Percentiles rank a stretch among this genome's conserved stretches.
Conservation (phyloP, 2,888 invertebrate species). For the Tachystola acroxantha region DNA sequence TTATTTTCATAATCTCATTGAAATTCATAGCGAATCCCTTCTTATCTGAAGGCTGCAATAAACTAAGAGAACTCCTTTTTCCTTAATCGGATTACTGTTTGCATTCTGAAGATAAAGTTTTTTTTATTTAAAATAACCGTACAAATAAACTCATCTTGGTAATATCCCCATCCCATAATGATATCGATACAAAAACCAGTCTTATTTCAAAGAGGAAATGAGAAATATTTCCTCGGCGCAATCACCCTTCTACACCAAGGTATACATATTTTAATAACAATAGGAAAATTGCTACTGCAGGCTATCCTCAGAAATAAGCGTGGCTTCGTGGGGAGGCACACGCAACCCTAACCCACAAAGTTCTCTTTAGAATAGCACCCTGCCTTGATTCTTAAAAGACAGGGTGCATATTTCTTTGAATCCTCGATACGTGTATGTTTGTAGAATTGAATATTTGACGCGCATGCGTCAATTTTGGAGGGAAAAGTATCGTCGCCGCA, state of each 20-base stretch:
- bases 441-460: conserved; percentile 21
- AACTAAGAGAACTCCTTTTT: conserved; percentile 1
- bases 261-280: conserved; percentile 45
- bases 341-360: conserved; percentile 34
- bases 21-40: conserved; percentile 21
- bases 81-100: conserved; percentile 18
- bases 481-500: conserved; percentile 57
- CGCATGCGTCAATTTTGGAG: conserved; percentile 74
- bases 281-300: conserved; percentile 62
- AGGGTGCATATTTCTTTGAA: conserved; percentile 28
- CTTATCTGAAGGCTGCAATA: background rate
- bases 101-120: background rate
- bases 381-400: conserved; percentile 2
- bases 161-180: background rate
- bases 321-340: conserved; percentile 49
- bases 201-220: conserved; percentile 46
- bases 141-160: no score
- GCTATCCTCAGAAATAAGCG: conserved; percentile 47
- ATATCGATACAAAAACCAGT: conserved; percentile 26
- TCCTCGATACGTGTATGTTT: conserved; percentile 7
- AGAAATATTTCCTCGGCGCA: conserved; percentile 40
- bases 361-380: conserved; percentile 5
- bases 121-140: background rate
- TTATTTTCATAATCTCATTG: no score
- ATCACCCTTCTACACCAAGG: conserved; percentile 36